Percentiles rank a stretch among this genome's conserved stretches.
These are phyloP conservation scores for Hydrophis major DNA, from an alignment of 2,797 vertebrate genomes.

Conservation along the genomic window DNA sequence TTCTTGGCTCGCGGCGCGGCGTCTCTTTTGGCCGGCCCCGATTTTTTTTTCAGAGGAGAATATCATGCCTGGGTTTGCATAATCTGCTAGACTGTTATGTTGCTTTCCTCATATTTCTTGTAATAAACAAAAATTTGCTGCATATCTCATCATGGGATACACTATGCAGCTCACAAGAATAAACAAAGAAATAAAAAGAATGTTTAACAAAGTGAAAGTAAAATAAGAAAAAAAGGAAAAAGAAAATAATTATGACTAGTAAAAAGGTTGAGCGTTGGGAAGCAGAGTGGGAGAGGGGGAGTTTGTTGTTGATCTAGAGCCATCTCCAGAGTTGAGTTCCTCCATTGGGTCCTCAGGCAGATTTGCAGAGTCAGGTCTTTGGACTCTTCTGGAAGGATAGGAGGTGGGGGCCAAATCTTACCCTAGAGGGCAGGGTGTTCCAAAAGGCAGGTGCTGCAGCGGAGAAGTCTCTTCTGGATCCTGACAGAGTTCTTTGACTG, in stretches of 20 bases:
- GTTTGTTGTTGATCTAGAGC: not conserved
- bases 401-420: not conserved
- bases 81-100: not conserved
- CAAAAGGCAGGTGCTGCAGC: not conserved
- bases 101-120: not conserved
- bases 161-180: not conserved
- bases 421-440: not conserved
- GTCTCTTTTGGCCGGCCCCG: no score
- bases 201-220: not conserved
- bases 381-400: not conserved
- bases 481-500: not conserved
- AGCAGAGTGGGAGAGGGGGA: not conserved
- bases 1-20: no score
- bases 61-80: not conserved
- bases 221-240: not conserved
- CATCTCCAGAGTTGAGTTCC: not conserved
- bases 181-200: not conserved
- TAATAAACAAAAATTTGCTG: not conserved
- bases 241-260: not conserved
- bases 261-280: not conserved
- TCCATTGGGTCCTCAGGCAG: not conserved
- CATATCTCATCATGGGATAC: not conserved
- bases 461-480: not conserved
- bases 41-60: no score
- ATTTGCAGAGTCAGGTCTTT: not conserved